phyloP scores from a whole-genome alignment of 2,888 invertebrate species.

The Torymus texanus region DNA sequence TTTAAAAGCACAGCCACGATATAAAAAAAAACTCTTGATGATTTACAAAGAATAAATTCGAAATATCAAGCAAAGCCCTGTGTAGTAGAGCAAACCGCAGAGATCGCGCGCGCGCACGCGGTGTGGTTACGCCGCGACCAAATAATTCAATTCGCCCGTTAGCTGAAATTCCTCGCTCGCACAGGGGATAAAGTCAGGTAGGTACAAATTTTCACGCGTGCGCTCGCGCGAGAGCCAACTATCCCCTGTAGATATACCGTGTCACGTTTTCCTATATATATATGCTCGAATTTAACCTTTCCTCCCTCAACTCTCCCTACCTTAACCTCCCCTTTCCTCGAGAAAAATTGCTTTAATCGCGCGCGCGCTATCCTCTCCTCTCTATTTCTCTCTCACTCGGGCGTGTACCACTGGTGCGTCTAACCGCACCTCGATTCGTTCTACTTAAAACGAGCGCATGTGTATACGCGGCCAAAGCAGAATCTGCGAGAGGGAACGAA shows the following conservation, averaged over 20 bases:
- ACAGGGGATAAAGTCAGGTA: constrained; percentile 6
- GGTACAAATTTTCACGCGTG: constrained; percentile 23
- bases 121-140: too few species aligned
- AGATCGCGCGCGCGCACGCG: too few species aligned
- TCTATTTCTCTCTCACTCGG: background rate
- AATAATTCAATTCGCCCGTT: constrained; percentile 30
- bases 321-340: background rate
- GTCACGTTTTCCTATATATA: background rate
- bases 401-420: background rate
- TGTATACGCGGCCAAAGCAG: background rate
- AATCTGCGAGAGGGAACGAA: constrained; percentile 23
- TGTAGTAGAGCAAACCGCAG: too few species aligned
- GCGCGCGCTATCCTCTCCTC: background rate
- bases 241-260: background rate
- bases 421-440: constrained; percentile 44
- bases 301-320: too few species aligned
- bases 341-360: constrained; percentile 48
- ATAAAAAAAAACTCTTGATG: too few species aligned
- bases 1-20: too few species aligned
- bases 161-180: background rate
- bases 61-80: too few species aligned
- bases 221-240: background rate
- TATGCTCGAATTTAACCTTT: background rate
- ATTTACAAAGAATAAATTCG: too few species aligned
- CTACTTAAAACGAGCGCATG: constrained; percentile 31